Percentiles rank a stretch among this genome's conserved stretches.
These are phyloP conservation scores for Patagioenas fasciata DNA, from an alignment of 2,113 vertebrate genomes.

Conservation along the genomic window DNA sequence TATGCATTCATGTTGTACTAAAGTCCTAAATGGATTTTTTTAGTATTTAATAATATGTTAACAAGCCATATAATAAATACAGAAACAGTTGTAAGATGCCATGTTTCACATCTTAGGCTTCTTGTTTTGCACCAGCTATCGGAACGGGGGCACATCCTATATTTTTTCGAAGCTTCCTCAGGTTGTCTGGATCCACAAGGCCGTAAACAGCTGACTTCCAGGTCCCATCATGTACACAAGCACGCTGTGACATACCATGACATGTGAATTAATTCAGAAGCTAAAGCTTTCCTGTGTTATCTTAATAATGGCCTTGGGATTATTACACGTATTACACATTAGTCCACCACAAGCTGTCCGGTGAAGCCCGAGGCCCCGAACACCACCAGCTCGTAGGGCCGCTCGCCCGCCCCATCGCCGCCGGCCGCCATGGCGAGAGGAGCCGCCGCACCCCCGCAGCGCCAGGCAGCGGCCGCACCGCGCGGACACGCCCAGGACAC, in stretches of 20 bases:
- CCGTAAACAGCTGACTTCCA: constrained; percentile 92
- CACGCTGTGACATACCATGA: constrained; percentile 72
- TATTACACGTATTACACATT: background rate
- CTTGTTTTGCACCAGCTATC: constrained; percentile 77
- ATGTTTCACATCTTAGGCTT: background rate
- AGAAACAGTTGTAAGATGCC: background rate
- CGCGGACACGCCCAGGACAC: no score
- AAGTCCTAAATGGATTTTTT: background rate
- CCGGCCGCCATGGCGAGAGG: no score
- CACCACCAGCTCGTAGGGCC: no score
- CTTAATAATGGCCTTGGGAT: background rate
- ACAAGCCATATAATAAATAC: background rate
- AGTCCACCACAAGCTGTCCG: no score
- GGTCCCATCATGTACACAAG: constrained; percentile 86
- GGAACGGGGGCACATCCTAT: constrained; percentile 84
- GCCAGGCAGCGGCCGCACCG: no score
- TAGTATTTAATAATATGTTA: background rate
- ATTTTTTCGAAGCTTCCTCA: constrained; percentile 81
- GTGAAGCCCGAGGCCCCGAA: no score
- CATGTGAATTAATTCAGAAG: background rate
- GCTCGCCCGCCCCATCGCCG: no score
- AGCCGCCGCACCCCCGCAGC: no score
- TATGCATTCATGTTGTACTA: background rate
- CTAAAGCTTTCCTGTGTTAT: background rate
- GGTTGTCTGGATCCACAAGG: constrained; percentile 75